Percentiles rank a stretch among this genome's conserved stretches.
phyloP scores from a whole-genome alignment of 1,140 invertebrate genomes.

The Aphelenchoides besseyi region DNA sequence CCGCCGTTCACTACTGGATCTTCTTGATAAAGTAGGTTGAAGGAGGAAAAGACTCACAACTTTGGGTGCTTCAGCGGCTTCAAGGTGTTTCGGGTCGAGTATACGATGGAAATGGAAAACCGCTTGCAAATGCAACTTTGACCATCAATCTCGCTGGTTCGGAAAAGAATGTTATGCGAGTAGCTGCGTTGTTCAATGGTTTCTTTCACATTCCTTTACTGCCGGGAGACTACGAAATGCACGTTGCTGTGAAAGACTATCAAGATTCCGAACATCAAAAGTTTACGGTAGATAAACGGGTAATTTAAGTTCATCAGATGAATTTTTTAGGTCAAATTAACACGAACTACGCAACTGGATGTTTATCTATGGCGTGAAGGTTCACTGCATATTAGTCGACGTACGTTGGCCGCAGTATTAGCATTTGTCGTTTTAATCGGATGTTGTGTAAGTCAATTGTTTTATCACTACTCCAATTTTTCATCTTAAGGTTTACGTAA shows the following conservation, averaged over 20 bases:
- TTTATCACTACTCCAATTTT: not conserved
- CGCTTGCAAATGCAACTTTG: conserved; percentile 27
- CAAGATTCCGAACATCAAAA: conserved; percentile 15
- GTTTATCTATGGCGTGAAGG: conserved; percentile 18
- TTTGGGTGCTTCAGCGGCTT: conserved; percentile 39
- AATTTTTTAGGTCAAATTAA: conserved; percentile 23
- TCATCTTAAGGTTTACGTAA: conserved; percentile 31
- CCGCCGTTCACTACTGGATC: conserved; percentile 37
- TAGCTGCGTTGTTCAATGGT: conserved; percentile 26
- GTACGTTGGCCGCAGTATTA: conserved; percentile 28
- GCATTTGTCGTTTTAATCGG: conserved; percentile 29
- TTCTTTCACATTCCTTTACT: conserved; percentile 43
- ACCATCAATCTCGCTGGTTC: conserved; percentile 21
- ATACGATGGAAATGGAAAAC: conserved; percentile 30
- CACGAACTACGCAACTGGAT: conserved; percentile 20
- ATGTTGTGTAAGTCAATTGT: conserved; percentile 34
- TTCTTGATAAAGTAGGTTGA: conserved; percentile 44
- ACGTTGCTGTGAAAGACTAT: conserved; percentile 13
- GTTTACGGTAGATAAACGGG: conserved; percentile 14
- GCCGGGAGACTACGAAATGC: conserved; percentile 41
- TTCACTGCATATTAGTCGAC: conserved; percentile 3
- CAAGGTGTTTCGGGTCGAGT: conserved; percentile 54
- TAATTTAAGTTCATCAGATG: conserved; percentile 1
- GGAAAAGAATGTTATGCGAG: conserved; percentile 9
- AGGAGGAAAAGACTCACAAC: not conserved